Base-by-base conservation (phyloP, 2,797 vertebrate genomes). In the Alosa sapidissima region DNA sequence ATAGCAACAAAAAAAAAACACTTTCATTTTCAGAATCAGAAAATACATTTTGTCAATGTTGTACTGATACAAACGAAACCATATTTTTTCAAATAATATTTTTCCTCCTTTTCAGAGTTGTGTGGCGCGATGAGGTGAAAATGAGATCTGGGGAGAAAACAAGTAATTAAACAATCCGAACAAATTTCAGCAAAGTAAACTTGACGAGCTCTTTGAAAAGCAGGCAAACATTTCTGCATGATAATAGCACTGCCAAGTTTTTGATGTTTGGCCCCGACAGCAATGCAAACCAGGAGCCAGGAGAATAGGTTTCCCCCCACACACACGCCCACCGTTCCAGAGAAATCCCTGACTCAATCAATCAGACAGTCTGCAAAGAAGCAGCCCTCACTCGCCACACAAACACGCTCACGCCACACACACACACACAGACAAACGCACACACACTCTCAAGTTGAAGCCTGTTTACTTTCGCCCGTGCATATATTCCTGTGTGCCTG, bases 271-370 rank as follows among this genome's bases (percentile, higher is more conserved):
- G 92, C 92, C 94, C 93, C 93, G 24, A 21, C 62, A 33, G 51
- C 51, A 14, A 14, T 52, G 51, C 13, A 92, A 91, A 94, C 92
- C 91, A 93, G 92, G 93, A 92, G 92, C 93, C 93, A 89, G 88
- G 93, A 93, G 94, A 94, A 94, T 93, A 93, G 91, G 88, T 91
- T 86, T 9, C 68, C 92, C 85, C 91, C 91, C 90, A 93, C 94
- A 91, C 91, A 89, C 88, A 92, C 93, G 87, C 94, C 93, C 89
- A 95, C 94, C 93, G 89, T 88, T 88, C 91, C 90, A 90, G 90
- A 93, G 92, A 93, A 95, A 93, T 93, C 92, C 93, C 93, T 93
- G 92, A 93, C 91, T 94, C 94, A 92, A 94, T 94, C 93, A 94
- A 87, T 47, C 83, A 41, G 52, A 6, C 24, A 2, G 68, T 65